Evolutionary conservation across 2,888 invertebrate species (phyloP), one percentile per base, ranked within the genome.

Genomic region (Pristionchus fissidentatus): DNA sequence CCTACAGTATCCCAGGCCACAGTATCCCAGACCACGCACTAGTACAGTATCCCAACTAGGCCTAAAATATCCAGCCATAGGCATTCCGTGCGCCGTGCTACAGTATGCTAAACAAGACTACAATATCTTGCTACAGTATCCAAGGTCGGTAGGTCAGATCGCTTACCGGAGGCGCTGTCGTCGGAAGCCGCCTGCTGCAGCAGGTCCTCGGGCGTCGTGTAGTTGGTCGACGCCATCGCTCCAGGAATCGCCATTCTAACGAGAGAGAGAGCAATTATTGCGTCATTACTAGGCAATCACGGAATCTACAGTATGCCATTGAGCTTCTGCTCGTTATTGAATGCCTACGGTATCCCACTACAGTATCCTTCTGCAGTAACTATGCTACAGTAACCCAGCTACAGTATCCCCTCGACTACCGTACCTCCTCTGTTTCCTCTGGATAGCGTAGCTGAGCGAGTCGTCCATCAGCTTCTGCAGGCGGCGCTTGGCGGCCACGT

Each of bases 391-490:
- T n/a, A n/a, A n/a, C n/a, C n/a, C n/a, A n/a, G n/a, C n/a, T n/a
- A n/a, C n/a, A n/a, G n/a, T n/a, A n/a, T n/a, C n/a, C n/a, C n/a
- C n/a, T n/a, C n/a, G n/a, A 0, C 60, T 60, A 60, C 60, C 60
- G 60, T 60, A 38, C 62, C 52, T 49, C n/a, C 52, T 81, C 80
- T 52, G 60, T 46, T 81, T 81, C 62, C 80, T 83, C 49, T 73
- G 62, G 22, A 83, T 83, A 10, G 83, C 70, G 26, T 83, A 57
- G 43, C 62, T 57, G 26, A 90, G 84, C 38, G 90, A 87, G 49
- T 89, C 86, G 84, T 92, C 92, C 86, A 91, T 89, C 83, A 91
- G 84, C 35, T 84, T 84, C 85, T 92, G 91, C 52, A 92, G 85
- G 43, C 87, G 85, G 46, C 90, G 86, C 70, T 92, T 92, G 35